Evolutionary conservation across 2,113 vertebrate genomes (phyloP), one percentile per base, ranked within the genome.

Genomic region (Ciconia maguari): DNA sequence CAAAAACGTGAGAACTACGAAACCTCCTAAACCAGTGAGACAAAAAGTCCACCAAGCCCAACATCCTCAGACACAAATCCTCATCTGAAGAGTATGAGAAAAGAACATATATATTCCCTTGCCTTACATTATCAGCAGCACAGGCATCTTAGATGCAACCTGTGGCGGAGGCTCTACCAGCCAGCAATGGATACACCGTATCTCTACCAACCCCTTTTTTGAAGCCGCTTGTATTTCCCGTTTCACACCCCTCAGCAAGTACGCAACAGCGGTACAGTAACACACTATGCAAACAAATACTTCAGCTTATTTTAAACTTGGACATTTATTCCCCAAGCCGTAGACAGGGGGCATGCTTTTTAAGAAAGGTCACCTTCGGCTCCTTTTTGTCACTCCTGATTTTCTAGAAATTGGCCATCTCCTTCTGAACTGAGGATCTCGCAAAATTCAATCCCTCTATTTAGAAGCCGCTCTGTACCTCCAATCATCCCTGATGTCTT

Each of bases 231-330:
- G 6, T 42, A 61, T 38, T 61, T 64, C 55, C 34, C 6, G 0
- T 61, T 72, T 12, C 51, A 61, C n/a, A n/a, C n/a, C 51, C 15
- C 36, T 69, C 58, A 55, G 42, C 57, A 86, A 27, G 54, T 1
- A 38, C 11, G 1, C 9, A 17, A 16, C 42, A 24, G 36, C 0
- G 0, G 9, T 29, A 38, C 16, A 4, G 64, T 10, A 34, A 68
- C 54, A 19, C 1, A 0, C 13, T 61, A 18, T 20, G 14, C 26
- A 7, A 54, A 54, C 42, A 62, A 32, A 20, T 6, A 36, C 41
- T 65, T 13, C 64, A 36, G 25, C 34, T 69, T 11, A 30, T 20
- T 36, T 25, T 29, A 19, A 69, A 29, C 46, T 13, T 11, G 13
- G 38, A 30, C 14, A 41, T 48, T 75, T 54, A 38, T 25, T 69